Evolutionary conservation across 2,113 vertebrate genomes (phyloP).

Genomic region (Passer montanus): DNA sequence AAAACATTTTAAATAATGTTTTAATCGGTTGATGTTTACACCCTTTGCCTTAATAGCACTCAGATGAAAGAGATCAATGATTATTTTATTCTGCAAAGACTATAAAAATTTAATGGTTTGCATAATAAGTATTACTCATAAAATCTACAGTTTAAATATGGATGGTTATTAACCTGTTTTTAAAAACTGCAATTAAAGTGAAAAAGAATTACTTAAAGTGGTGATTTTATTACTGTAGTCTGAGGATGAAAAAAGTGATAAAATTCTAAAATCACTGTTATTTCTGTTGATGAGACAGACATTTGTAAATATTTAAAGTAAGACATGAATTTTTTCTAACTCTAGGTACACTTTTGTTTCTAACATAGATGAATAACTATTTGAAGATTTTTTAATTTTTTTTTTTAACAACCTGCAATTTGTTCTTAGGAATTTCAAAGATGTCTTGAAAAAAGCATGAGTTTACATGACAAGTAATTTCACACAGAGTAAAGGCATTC

Average conservation of each 20-base stretch:
- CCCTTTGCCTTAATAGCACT: constrained; percentile 67
- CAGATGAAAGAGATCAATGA: constrained; percentile 66
- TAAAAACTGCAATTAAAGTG: constrained; percentile 65
- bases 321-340: not conserved
- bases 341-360: not conserved
- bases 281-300: constrained; percentile 40
- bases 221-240: constrained; percentile 42
- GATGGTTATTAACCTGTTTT: constrained; percentile 64
- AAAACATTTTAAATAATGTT: constrained; percentile 67
- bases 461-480: not conserved
- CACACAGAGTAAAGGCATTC: not conserved
- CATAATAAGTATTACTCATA: constrained; percentile 63
- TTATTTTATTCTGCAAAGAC: constrained; percentile 68
- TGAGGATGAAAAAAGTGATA: constrained; percentile 3
- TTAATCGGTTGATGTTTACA: constrained; percentile 70
- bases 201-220: constrained; percentile 62
- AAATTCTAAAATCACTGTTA: not conserved
- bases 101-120: constrained; percentile 64
- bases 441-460: not conserved
- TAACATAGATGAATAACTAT: not conserved
- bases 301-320: constrained; percentile 14
- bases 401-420: not conserved
- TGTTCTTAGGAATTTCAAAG: not conserved
- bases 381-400: not conserved
- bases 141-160: constrained; percentile 67